Base-by-base conservation (phyloP, 2,888 invertebrate genomes). In the Temnothorax ravouxi region DNA sequence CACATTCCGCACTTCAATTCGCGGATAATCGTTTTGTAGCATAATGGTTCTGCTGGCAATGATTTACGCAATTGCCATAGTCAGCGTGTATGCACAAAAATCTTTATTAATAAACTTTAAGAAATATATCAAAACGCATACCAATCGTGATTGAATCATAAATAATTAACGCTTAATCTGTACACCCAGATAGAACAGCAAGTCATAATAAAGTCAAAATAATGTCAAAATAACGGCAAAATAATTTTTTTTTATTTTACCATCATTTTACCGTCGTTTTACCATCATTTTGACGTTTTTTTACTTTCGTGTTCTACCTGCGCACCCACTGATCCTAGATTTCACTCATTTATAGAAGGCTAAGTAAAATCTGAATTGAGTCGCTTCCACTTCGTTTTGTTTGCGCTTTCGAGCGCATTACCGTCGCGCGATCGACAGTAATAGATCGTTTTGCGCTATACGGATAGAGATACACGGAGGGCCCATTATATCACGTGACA, bases 401-500 rank as follows among this genome's bases (percentile, higher is more conserved):
- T 59, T 34, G 21, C 56, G 21, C 41, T 41, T 67, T 54, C 18
- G 29, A 52, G 80, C 41, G 62, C 56, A 34, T 56, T 62, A 38
- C 29, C 38, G 80, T 62, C 80, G 11, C 80, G 11, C 86, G 88
- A 91, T 88, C 88, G 89, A 85, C 81, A 75, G 69, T 84, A 88
- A 86, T 87, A 86, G 89, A 90, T 89, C 87, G 87, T 91, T 87
- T 91, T 79, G 66, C 75, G 85, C 79, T 71, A 41, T 72, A 87
- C 80, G 90, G 84, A 90, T 91, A 83, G 86, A 77, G 84, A 89
- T 90, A 90, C 89, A 87, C 89, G 89, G 86, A 90, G 89, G 74
- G 89, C 85, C 90, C 88, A 92, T 93, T 93, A 93, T 90, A 89
- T 91, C 91, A 29, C 29, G 89, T 88, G 91, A 92, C 92, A 82